Percentiles rank a stretch among this genome's conserved stretches.
phyloP scores from a whole-genome alignment of 2,797 vertebrate species.

The Malurus leucopterus region DNA sequence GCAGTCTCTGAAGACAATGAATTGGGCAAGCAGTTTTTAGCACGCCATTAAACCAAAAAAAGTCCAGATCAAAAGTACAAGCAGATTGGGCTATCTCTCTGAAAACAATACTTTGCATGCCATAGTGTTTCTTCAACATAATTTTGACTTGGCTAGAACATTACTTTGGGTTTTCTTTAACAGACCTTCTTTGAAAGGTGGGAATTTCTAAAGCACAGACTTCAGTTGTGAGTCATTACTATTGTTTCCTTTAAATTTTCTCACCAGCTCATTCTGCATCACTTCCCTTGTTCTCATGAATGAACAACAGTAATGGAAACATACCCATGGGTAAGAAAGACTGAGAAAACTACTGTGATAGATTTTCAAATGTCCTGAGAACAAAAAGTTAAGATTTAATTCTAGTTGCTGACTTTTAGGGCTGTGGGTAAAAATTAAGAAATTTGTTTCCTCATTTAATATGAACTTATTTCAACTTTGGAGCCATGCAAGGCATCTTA shows the following conservation, averaged over 20 bases:
- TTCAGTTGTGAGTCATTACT: slow-evolving; percentile 69
- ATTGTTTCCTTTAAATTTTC: slow-evolving; percentile 74
- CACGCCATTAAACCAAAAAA: slow-evolving; percentile 66
- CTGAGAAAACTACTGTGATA: background rate
- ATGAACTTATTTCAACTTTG: background rate
- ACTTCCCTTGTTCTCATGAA: slow-evolving; percentile 75
- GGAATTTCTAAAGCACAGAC: slow-evolving; percentile 61
- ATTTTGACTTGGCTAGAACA: slow-evolving; percentile 14
- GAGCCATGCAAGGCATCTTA: background rate
- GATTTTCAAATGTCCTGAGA: background rate
- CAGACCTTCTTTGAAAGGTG: slow-evolving; percentile 60
- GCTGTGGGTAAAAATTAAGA: background rate
- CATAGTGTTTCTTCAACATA: slow-evolving; percentile 40
- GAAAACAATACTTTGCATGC: slow-evolving; percentile 54
- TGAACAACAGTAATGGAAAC: slow-evolving; percentile 51
- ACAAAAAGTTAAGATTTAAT: background rate
- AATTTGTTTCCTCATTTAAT: background rate
- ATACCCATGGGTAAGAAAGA: background rate
- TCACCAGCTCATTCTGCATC: slow-evolving; percentile 65
- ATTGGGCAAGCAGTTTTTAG: slow-evolving; percentile 57
- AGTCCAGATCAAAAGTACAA: slow-evolving; percentile 27
- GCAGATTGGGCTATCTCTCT: slow-evolving; percentile 24
- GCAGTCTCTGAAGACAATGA: slow-evolving; percentile 53
- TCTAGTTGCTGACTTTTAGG: background rate
- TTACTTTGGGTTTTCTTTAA: slow-evolving; percentile 46